A percentile compares a stretch with the other conserved stretches of the same genome.
Conservation (phyloP, 2,797 vertebrate species). For the Streptopelia turtur region DNA sequence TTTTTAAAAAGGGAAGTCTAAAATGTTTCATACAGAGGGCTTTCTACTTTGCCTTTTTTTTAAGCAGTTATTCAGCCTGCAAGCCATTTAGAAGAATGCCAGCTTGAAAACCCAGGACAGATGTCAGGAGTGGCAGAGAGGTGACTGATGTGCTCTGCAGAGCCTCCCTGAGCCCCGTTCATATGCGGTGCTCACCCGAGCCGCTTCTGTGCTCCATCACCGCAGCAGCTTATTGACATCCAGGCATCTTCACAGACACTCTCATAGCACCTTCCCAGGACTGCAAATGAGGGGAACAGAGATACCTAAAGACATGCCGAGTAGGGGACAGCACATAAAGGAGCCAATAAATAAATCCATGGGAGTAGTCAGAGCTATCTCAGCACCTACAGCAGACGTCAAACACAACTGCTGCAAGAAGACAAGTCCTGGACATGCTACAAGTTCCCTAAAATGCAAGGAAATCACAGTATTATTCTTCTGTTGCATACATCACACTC, state of each 20-base stretch:
- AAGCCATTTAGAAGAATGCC: not conserved
- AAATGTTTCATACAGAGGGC: not conserved
- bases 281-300: not conserved
- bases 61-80: not conserved
- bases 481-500: not conserved
- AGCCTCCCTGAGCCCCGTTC: not conserved
- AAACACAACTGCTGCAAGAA: not conserved
- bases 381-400: not conserved
- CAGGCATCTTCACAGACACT: not conserved
- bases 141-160: not conserved
- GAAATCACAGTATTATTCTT: not conserved
- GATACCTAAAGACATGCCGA: not conserved
- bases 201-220: conserved; percentile 19
- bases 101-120: not conserved
- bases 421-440: not conserved
- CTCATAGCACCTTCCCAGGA: not conserved
- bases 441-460: not conserved
- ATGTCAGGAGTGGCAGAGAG: not conserved
- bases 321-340: not conserved
- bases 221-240: not conserved
- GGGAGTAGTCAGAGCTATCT: not conserved
- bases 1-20: not conserved
- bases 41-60: not conserved
- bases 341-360: not conserved
- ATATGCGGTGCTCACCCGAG: not conserved